Evolutionary conservation across 2,888 invertebrate genomes (phyloP).

Genomic region (Apocheima hispidaria): DNA sequence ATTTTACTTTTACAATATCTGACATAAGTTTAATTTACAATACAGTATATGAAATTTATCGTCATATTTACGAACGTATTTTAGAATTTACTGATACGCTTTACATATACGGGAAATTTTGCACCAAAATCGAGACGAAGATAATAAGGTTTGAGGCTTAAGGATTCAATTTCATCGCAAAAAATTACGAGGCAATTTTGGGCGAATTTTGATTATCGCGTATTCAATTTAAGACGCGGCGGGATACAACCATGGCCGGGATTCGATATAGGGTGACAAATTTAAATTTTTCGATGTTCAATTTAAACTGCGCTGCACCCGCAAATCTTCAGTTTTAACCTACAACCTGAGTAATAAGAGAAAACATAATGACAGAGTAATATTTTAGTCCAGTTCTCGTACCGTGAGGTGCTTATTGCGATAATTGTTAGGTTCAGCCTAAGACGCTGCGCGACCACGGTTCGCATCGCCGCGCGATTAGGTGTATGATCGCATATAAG

Average conservation of each 20-base stretch:
- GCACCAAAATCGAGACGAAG: slow-evolving; percentile 24
- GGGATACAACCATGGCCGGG: not conserved
- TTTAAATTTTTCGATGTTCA: not conserved
- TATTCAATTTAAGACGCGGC: slow-evolving; percentile 22
- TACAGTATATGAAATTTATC: slow-evolving; percentile 6
- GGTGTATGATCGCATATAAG: too few species aligned
- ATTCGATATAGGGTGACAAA: slow-evolving; percentile 1
- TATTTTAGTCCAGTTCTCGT: too few species aligned
- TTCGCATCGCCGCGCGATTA: too few species aligned
- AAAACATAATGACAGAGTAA: not conserved
- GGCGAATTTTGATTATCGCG: slow-evolving; percentile 34
- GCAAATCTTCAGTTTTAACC: not conserved
- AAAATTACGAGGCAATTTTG: slow-evolving; percentile 37
- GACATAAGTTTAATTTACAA: too few species aligned
- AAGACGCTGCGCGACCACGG: too few species aligned
- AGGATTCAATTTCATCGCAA: slow-evolving; percentile 37
- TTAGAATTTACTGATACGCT: slow-evolving; percentile 25
- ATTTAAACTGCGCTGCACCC: too few species aligned
- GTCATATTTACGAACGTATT: slow-evolving; percentile 11
- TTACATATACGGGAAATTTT: slow-evolving; percentile 20
- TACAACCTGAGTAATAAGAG: not conserved
- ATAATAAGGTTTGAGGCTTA: slow-evolving; percentile 37
- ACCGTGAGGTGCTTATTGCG: too few species aligned
- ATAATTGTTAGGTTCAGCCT: too few species aligned
- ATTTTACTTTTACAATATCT: too few species aligned